Base-by-base conservation (phyloP, 1,140 invertebrate genomes). In the Tetraneura akinire region DNA sequence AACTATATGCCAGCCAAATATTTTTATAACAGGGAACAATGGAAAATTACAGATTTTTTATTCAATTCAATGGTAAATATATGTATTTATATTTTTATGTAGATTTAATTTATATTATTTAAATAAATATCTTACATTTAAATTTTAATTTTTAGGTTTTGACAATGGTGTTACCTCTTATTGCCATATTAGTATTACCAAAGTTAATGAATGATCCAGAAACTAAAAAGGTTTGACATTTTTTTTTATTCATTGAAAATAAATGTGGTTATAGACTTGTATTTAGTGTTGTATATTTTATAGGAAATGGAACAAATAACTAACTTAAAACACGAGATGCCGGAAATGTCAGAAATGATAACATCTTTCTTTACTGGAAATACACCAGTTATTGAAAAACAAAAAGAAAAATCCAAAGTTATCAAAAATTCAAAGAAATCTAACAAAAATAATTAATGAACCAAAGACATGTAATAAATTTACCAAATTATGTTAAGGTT, bases 141-240 rank as follows among this genome's bases (percentile, higher is more conserved):
- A 53, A 32, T 64, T 80, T 64, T 82, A 49, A 81, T 80, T 81
- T 84, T 16, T 80, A 90, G 90, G 88, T 98, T 1, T 88, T 98
- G 76, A 98, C 98, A 93, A 98, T 98, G 96, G 91, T 98, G 32
- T 84, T 98, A 70, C 97, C 97, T 1, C 87, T 98, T 14, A 83
- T 98, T 1, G 85, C 98, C 0, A 94, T 99, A 82, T 93, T 98
- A 90, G 88, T 98, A 80, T 86, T 98, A 83, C 96, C 97, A 13
- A 97, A 98, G 87, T 92, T 98, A 89, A 95, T 98, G 91, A 98
- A 96, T 85, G 96, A 98, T 87, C 95, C 95, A 62, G 96, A 98
- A 86, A 95, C 96, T 1, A 94, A 90, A 90, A 96, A 90, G 87
- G 91, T 91, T 86, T 80, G 76, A 37, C 60, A 73, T 80, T 74